Evolutionary conservation across 2,113 vertebrate species (phyloP).

Genomic region (Neoarius graeffei): DNA sequence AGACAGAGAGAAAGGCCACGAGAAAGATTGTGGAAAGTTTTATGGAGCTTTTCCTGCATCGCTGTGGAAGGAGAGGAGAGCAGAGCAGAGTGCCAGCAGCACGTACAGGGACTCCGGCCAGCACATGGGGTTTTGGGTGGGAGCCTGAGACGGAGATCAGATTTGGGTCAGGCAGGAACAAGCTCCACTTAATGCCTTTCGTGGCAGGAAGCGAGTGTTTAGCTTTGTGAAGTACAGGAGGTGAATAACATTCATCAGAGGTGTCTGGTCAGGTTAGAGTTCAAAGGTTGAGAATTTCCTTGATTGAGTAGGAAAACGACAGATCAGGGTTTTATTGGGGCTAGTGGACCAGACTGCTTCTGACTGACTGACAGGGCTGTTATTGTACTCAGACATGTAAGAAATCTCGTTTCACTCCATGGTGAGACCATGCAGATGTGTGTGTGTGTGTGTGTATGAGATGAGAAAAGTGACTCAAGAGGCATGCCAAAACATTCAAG

Average conservation of each 20-base stretch:
- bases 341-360: constrained; percentile 10
- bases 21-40: constrained; percentile 27
- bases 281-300: background rate
- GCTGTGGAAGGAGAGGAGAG: constrained; percentile 15
- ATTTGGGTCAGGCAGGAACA: constrained; percentile 50
- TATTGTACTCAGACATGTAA: constrained; percentile 39
- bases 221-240: background rate
- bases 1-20: background rate
- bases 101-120: background rate
- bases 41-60: background rate
- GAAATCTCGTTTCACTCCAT: constrained; percentile 24
- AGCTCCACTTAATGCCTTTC: constrained; percentile 3
- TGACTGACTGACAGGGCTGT: constrained; percentile 48
- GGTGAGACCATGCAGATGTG: constrained; percentile 9
- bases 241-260: background rate
- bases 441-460: constrained; percentile 10
- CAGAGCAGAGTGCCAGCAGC: background rate
- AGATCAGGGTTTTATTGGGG: constrained; percentile 2
- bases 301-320: background rate
- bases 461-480: background rate
- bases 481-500: constrained; percentile 16
- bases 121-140: constrained; percentile 42
- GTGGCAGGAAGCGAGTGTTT: constrained; percentile 12
- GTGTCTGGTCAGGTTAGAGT: background rate
- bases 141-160: constrained; percentile 48